These are phyloP conservation scores for Crocidura indochinensis DNA, from an alignment of 2,797 vertebrate species.

Conservation along the genomic window DNA sequence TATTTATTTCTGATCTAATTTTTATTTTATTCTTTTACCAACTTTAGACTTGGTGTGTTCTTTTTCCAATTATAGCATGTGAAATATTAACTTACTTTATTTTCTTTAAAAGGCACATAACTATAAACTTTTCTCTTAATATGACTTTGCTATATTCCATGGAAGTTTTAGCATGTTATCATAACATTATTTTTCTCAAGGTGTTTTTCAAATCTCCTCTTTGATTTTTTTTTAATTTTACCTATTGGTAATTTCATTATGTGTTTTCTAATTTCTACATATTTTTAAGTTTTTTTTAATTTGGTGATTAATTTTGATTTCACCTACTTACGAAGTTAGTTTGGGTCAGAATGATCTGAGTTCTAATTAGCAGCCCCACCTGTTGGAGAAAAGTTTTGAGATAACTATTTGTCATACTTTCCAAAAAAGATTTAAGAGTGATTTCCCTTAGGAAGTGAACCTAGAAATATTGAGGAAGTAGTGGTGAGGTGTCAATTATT, in stretches of 20 bases:
- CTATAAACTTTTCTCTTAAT: not conserved
- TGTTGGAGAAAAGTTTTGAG: not conserved
- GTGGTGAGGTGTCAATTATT: not conserved
- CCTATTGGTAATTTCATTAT: no score
- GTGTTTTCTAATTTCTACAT: no score
- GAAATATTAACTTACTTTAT: not conserved
- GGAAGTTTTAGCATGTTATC: not conserved
- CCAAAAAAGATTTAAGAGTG: not conserved
- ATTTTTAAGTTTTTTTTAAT: no score
- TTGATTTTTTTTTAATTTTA: no score
- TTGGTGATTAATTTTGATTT: no score
- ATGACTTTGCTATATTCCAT: not conserved
- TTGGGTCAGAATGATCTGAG: no score
- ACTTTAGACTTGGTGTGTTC: not conserved
- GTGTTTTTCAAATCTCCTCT: not conserved
- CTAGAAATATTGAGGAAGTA: not conserved
- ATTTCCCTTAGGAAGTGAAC: not conserved
- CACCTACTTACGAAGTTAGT: no score
- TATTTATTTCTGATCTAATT: not conserved
- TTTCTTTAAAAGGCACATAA: not conserved
- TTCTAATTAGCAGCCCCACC: no score
- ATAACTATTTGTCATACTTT: not conserved
- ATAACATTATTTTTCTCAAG: not conserved
- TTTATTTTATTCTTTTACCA: not conserved
- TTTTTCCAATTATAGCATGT: not conserved